Evolutionary conservation across 1,140 invertebrate genomes (phyloP), one percentile per base, ranked within the genome.

Genomic region (Drosophila bifasciata): DNA sequence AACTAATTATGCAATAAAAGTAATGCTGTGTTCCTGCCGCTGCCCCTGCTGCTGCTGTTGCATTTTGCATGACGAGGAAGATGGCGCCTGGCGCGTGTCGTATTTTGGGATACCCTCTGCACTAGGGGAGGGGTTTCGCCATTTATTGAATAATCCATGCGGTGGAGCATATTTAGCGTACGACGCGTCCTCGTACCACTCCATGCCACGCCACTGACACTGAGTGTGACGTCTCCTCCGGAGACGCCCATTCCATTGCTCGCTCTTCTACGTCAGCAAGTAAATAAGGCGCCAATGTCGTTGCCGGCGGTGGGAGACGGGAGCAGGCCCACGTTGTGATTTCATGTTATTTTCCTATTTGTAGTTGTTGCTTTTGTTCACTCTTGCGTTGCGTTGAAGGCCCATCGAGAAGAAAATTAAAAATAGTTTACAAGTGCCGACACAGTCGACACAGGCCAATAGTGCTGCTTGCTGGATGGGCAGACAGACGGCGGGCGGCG

Each of bases 341-440:
- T 74, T 74, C 70, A 68, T 68, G 63, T 41, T 68, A 36, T 40
- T 68, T 56, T 28, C 19, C 61, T 39, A 36, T 21, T 56, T 36
- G 16, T 68, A 59, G 44, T 53, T 48, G 43, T 51, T 52, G 19
- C 17, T 63, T 56, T 56, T 76, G 76, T 70, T 83, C 69, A 13
- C 67, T 74, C 57, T 61, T 72, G 21, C 61, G 49, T 51, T 72
- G 55, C 62, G 32, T 36, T 36, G 70, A 73, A 59, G 66, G 58
- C 50, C 58, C 57, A 73, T 58, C 55, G 57, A 73, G 58, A 79
- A 59, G 50, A 74, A 76, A 88, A 77, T 85, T 85, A 85, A 81
- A 85, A 85, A 85, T 85, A 85, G 81, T 88, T 85, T 75, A 88
- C 78, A 85, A 86, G 81, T 86, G 80, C 61, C 81, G 60, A 76